Evolutionary conservation across 2,113 vertebrate species (phyloP), one percentile per base, ranked within the genome.

Genomic region (Carollia perspicillata): DNA sequence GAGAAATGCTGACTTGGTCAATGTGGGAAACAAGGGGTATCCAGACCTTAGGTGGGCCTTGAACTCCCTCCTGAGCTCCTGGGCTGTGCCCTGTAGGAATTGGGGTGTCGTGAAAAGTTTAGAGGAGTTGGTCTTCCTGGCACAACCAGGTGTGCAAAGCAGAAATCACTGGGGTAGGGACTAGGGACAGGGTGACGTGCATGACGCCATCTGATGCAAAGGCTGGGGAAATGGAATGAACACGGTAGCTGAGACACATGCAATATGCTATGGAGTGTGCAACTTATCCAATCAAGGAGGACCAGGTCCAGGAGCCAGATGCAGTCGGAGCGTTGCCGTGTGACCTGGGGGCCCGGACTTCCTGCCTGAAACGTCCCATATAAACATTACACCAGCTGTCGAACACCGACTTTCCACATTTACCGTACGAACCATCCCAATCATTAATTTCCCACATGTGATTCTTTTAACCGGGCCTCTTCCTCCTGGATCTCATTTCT

Each of bases 181-280:
- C 35, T 60, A 55, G 53, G 16, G 33, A 30, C 20, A 23, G 33
- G 8, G 2, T 14, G 10, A 63, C 4, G 26, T 33, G 16, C 69
- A 3, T 23, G 16, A 37, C 49, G 28, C 1, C 28, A 12, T 2
- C 13, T 51, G 37, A 33, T 30, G 3, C 35, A 5, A 69, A 28
- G 7, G 8, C n/a, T 37, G 55, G 13, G 33, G 44, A 63, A 60
- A 60, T 40, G 2, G 26, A 44, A 20, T n/a, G 20, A 58, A 44
- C 77, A 4, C 6, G 12, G 1, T 4, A 22, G 14, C 16, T 28
- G 47, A 63, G 51, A 75, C 22, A 0, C 18, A 16, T 0, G 0
- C 3, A 6, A 11, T 13, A 8, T 20, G 22, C 42, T 80, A 2
- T 9, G 58, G 16, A 7, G 8, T 16, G 9, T 40, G 30, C 8